Conservation (phyloP, 2,888 invertebrate genomes). For the Yponomeuta evonymella region DNA sequence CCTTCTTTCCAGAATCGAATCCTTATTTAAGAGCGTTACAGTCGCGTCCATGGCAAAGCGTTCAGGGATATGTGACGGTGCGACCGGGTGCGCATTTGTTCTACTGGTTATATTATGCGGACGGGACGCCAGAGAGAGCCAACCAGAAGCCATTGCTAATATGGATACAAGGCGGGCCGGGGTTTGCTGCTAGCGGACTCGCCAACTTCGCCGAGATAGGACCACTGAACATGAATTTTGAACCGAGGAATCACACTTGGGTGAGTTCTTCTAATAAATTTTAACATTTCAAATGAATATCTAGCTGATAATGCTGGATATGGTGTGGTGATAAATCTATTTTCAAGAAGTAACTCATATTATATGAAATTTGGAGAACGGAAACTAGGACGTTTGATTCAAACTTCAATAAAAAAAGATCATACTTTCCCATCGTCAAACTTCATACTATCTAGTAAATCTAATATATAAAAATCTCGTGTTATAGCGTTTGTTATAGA, state of each 20-base stretch:
- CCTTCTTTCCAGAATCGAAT: slow-evolving; percentile 31
- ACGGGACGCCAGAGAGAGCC: slow-evolving; percentile 73
- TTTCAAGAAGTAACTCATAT: no score
- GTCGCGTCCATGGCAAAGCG: slow-evolving; percentile 45
- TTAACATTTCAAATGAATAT: no score
- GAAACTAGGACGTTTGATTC: no score
- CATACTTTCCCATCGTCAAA: no score
- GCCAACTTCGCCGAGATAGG: slow-evolving; percentile 93
- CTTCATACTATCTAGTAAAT: no score
- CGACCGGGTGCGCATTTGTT: slow-evolving; percentile 86
- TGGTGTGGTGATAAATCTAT: no score
- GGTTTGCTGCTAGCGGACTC: slow-evolving; percentile 86
- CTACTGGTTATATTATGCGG: slow-evolving; percentile 92
- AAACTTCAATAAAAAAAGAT: no score
- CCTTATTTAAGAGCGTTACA: slow-evolving; percentile 45
- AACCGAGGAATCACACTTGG: slow-evolving; percentile 85
- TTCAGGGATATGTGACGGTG: slow-evolving; percentile 85
- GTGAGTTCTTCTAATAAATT: slow-evolving; percentile 51
- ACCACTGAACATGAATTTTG: slow-evolving; percentile 80
- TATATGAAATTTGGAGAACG: no score
- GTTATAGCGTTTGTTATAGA: no score
- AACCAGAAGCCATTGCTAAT: slow-evolving; percentile 82
- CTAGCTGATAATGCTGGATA: no score
- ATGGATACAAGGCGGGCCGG: slow-evolving; percentile 95
- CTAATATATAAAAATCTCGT: no score